phyloP scores from a whole-genome alignment of 2,888 invertebrate genomes.

The Mellilla xanthometata region DNA sequence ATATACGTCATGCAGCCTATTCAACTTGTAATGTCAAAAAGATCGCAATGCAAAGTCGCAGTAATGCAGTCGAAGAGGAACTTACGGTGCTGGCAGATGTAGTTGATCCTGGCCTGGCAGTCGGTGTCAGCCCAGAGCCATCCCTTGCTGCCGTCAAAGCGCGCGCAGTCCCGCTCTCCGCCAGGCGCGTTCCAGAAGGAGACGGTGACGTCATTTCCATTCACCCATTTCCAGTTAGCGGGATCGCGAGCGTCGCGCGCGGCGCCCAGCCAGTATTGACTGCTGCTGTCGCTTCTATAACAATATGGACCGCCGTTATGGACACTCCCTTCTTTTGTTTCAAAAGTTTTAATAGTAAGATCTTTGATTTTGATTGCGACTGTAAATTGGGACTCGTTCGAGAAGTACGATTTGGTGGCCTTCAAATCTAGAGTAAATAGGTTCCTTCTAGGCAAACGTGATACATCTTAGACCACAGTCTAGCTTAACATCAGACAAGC shows the following conservation, averaged over 20 bases:
- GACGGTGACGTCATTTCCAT: constrained; percentile 92
- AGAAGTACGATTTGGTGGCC: no score
- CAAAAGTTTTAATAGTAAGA: no score
- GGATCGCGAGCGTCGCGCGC: constrained; percentile 90
- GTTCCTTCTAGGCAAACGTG: no score
- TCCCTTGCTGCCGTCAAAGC: constrained; percentile 95
- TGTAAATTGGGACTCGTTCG: no score
- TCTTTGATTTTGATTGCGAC: no score
- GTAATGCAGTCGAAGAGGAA: no score
- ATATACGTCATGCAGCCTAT: background rate
- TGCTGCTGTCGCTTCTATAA: constrained; percentile 91
- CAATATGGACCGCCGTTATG: constrained; percentile 2
- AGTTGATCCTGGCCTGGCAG: constrained; percentile 91
- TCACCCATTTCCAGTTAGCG: constrained; percentile 94
- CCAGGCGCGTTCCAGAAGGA: constrained; percentile 96
- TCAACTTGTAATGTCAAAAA: no score
- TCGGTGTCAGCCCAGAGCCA: constrained; percentile 98
- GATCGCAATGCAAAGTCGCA: no score
- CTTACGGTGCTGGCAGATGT: constrained; percentile 97
- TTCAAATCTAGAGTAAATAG: no score
- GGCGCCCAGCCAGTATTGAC: constrained; percentile 97
- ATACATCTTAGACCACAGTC: no score
- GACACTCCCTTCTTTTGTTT: background rate
- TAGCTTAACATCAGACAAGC: no score
- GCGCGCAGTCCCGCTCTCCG: constrained; percentile 91